Evolutionary conservation across 2,888 invertebrate species (phyloP).

Genomic region (Catocala nupta): DNA sequence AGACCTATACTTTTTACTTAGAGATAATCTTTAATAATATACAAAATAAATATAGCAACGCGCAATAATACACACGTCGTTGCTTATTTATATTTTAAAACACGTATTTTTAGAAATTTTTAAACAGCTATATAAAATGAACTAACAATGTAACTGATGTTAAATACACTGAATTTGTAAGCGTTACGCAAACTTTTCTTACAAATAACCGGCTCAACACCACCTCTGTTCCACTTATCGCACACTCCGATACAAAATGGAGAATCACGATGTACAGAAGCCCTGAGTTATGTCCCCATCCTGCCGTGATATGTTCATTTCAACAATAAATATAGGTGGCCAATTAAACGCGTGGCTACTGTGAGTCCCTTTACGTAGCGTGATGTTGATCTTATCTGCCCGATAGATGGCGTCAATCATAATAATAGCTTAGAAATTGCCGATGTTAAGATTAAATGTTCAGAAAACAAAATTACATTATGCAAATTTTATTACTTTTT

Average conservation of each 20-base stretch:
- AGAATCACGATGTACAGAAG: constrained; percentile 82
- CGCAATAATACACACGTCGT: no score
- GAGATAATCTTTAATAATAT: no score
- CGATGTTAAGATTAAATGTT: background rate
- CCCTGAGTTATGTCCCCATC: constrained; percentile 83
- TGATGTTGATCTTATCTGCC: constrained; percentile 39
- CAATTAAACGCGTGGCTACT: constrained; percentile 77
- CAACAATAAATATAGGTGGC: constrained; percentile 84
- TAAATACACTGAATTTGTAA: background rate
- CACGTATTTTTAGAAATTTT: no score
- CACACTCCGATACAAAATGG: constrained; percentile 84
- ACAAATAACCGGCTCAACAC: constrained; percentile 54
- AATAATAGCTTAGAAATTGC: constrained; percentile 28
- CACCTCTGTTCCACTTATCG: constrained; percentile 73
- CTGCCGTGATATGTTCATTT: constrained; percentile 83
- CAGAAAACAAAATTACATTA: background rate
- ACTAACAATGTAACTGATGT: no score
- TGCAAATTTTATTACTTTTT: no score
- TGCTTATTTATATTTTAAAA: no score
- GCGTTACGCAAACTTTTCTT: constrained; percentile 6
- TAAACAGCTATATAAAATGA: no score
- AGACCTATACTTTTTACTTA: no score
- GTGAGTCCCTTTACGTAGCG: constrained; percentile 43
- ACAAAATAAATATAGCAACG: no score
- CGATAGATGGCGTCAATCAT: constrained; percentile 51